Evolutionary conservation across 2,797 vertebrate genomes (phyloP), one percentile per base, ranked within the genome.

Genomic region (Diplodus puntazzo): DNA sequence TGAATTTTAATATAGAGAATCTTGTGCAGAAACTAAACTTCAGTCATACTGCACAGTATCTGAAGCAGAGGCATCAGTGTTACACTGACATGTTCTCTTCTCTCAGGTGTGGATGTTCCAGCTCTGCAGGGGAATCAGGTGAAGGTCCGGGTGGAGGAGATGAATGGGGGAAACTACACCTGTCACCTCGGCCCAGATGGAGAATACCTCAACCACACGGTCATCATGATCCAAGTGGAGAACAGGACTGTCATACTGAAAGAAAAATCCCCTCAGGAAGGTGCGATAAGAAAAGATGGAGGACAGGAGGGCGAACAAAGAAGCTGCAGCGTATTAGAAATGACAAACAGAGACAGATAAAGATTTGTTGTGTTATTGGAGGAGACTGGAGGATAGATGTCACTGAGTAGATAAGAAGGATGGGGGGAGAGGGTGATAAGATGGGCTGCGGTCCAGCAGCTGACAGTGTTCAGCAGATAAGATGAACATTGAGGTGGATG

Each of bases 151-250:
- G 89, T 95, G 68, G 79, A 88, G 49, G 93, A 93, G 39, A 84
- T 92, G 88, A 39, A 77, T 0, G 95, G 92, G 42, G 95, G 95
- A 45, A 95, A 95, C 87, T 96, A 87, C 90, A 93, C 87, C 2
- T 96, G 95, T 80, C 94, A 95, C 88, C 86, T 84, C 4, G 13
- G 74, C 7, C 12, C 71, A 2, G 25, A 70, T 0, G 89, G 92
- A 79, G 75, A 83, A 1, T 80, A 94, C 78, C 88, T 96, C 21
- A 96, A 95, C 87, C 89, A 96, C 92, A 95, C 95, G 0, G 0
- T 93, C 70, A 74, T 96, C 72, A 76, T 96, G 81, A 73, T 95
- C 68, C 92, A 91, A 45, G 76, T 84, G 5, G 62, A 89, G 69
- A 90, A 90, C 82, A 75, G 52, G 46, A 77, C 49, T 1, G 82